These are phyloP conservation scores for Ariolimax columbianus DNA, from an alignment of 2,888 invertebrate genomes.

Conservation along the genomic window DNA sequence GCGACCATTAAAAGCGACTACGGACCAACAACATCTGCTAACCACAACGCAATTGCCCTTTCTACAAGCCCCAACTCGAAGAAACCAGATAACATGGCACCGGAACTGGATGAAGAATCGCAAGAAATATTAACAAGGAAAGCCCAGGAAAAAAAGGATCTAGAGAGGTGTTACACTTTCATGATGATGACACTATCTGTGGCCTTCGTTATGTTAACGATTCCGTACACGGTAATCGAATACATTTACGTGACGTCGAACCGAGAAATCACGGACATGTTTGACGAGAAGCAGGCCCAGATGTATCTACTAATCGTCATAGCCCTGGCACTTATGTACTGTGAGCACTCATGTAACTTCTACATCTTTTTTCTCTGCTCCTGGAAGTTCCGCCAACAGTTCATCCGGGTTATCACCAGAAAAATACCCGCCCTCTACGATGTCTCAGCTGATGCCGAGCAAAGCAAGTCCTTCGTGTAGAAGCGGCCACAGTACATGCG, in stretches of 20 bases:
- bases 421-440: not conserved
- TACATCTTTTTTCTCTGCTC: constrained; percentile 40
- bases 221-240: constrained; percentile 29
- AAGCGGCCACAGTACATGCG: not conserved
- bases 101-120: not conserved
- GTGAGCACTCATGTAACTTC: constrained; percentile 37
- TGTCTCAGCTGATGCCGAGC: not conserved
- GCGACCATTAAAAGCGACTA: not conserved
- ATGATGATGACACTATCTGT: constrained; percentile 32
- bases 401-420: constrained; percentile 21
- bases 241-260: constrained; percentile 23
- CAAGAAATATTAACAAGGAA: constrained; percentile 26
- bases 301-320: constrained; percentile 28
- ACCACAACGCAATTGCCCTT: not conserved
- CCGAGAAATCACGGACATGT: constrained; percentile 4
- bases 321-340: constrained; percentile 25
- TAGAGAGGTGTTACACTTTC: constrained; percentile 18
- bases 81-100: not conserved
- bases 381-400: constrained; percentile 26
- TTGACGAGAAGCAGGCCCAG: constrained; percentile 19
- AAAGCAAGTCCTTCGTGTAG: constrained; percentile 15
- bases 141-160: constrained; percentile 32
- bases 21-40: not conserved
- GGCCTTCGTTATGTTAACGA: not conserved
- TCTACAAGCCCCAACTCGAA: not conserved